A percentile compares a stretch with the other conserved stretches of the same genome.
Conservation (phyloP, 2,113 vertebrate genomes). For the Fulica atra region DNA sequence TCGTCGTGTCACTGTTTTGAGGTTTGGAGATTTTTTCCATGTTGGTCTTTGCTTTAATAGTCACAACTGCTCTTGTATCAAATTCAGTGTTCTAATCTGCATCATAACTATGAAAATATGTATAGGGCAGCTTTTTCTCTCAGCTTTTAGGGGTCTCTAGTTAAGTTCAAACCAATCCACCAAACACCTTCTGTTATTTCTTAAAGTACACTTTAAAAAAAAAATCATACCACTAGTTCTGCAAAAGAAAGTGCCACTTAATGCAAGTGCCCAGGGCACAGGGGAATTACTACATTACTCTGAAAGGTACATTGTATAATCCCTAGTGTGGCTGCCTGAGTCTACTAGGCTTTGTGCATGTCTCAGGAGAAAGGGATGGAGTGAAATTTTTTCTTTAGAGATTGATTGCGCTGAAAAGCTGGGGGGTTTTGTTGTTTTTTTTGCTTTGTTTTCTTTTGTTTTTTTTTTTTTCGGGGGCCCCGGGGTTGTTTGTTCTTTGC, state of each 20-base stretch:
- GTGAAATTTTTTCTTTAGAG: background rate
- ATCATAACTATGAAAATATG: background rate
- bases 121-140: background rate
- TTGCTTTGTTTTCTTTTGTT: too few species aligned
- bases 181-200: background rate
- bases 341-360: background rate
- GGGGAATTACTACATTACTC: background rate
- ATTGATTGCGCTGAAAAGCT: background rate
- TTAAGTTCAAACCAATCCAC: background rate
- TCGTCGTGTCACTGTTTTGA: background rate
- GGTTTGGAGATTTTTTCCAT: background rate
- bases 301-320: background rate
- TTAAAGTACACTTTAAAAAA: background rate
- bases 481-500: background rate
- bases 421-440: background rate
- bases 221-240: background rate
- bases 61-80: background rate
- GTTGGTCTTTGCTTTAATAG: background rate
- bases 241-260: background rate
- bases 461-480: too few species aligned
- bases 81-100: background rate
- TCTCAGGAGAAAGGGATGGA: background rate
- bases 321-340: background rate
- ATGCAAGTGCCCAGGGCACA: background rate
- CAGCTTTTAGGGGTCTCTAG: background rate